Base-by-base conservation (phyloP, 2,888 invertebrate genomes). In the Rotaria magnacalcarata region DNA sequence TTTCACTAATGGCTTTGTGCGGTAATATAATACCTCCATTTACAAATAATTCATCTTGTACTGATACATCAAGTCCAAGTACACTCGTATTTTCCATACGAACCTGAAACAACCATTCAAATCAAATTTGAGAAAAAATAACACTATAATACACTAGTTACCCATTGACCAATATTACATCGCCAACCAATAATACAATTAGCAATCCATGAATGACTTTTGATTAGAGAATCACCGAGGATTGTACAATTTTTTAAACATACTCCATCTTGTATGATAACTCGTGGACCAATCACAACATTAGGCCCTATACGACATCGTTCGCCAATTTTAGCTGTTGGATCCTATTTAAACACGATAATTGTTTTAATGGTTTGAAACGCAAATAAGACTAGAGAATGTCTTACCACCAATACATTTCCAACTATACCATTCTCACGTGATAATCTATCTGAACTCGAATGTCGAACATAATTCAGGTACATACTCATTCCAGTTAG, bases 1-100 rank as follows among this genome's bases (percentile, higher is more conserved):
- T 98, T 84, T 94, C 93, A 0, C 95, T 94, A 89, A 99, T 99
- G 88, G 94, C 94, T 91, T 97, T 97, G 91, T 99, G 97, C 0
- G 99, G 99, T 88, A 99, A 92, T 7, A 99, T 97, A 90, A 96
- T 96, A 0, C 97, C 98, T 0, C 98, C 99, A 90, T 99, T 99
- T 87, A 99, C 94, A 90, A 98, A 99, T 0, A 99, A 92, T 91
- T 99, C 99, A 90, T 99, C 99, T 90, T 97, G 96, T 0, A 99
- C 97, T 85, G 96, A 96, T 21, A 99, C 99, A 91, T 99, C 97
- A 92, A 99, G 98, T 0, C 99, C 99, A 1, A 99, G 93, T 0
- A 99, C 99, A 0, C 96, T 96, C 84, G 94, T 96, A 90, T 97
- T 97, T 91, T 99, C 99, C 94, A 99, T 96, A 85, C 99, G 93